A percentile compares a stretch with the other conserved stretches of the same genome.
phyloP scores from a whole-genome alignment of 2,113 vertebrate genomes.

The Forbesichthys agassizii region DNA sequence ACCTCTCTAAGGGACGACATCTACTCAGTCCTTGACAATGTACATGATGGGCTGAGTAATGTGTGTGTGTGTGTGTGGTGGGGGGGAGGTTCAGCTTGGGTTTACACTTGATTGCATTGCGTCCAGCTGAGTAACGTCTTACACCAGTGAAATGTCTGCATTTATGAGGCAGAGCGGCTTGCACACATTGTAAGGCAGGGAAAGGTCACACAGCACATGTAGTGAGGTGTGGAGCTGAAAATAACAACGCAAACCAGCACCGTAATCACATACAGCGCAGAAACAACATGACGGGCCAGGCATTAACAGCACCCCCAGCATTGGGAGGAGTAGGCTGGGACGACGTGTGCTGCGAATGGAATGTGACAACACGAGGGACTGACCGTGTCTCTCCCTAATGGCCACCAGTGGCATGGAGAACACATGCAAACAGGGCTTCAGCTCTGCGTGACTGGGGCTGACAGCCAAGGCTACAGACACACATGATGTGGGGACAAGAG shows the following conservation, averaged over 20 bases:
- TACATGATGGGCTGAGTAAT: not conserved
- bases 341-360: slow-evolving; percentile 66
- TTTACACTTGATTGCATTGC: slow-evolving; percentile 51
- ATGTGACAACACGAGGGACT: slow-evolving; percentile 69
- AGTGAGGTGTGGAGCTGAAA: slow-evolving; percentile 33
- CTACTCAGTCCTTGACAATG: slow-evolving; percentile 37
- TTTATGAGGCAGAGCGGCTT: slow-evolving; percentile 30
- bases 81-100: slow-evolving; percentile 7
- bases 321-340: slow-evolving; percentile 25
- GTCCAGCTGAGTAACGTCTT: slow-evolving; percentile 30
- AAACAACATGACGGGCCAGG: slow-evolving; percentile 54
- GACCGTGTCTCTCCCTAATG: slow-evolving; percentile 58
- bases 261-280: slow-evolving; percentile 62
- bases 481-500: not conserved
- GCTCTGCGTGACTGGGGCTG: slow-evolving; percentile 41
- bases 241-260: slow-evolving; percentile 12
- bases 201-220: slow-evolving; percentile 1
- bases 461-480: slow-evolving; percentile 32
- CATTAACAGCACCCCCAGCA: slow-evolving; percentile 52
- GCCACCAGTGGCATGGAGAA: slow-evolving; percentile 64
- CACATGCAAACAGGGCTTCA: slow-evolving; percentile 77
- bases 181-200: slow-evolving; percentile 4
- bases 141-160: slow-evolving; percentile 16
- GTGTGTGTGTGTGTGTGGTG: no score
- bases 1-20: slow-evolving; percentile 50